Evolutionary conservation across 2,888 invertebrate species (phyloP).

Genomic region (Chrysolina haemoptera): DNA sequence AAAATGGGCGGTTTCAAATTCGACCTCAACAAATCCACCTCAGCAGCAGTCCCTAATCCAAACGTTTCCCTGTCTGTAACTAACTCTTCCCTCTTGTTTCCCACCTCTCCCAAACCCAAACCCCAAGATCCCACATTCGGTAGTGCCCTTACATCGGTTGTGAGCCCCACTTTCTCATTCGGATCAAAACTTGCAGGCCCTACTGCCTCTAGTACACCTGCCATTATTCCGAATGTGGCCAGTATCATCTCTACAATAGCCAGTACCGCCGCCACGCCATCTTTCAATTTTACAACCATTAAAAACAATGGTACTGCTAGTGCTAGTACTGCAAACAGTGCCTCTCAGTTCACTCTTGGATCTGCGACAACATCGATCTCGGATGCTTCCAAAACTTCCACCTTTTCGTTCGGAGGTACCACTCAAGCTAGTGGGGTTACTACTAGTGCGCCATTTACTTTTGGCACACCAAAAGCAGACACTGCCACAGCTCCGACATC

Average conservation of each 20-base stretch:
- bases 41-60: conserved; percentile 10
- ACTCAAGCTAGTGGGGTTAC: not conserved
- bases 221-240: conserved; percentile 1
- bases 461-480: conserved; percentile 32
- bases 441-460: conserved; percentile 26
- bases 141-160: not conserved
- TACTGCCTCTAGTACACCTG: conserved; percentile 23
- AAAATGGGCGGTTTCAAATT: conserved; percentile 63
- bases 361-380: not conserved
- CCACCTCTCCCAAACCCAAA: not conserved
- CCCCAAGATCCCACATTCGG: not conserved
- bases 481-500: conserved; percentile 32
- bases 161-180: conserved; percentile 35
- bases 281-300: conserved; percentile 41
- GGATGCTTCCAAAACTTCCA: not conserved
- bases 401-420: conserved; percentile 10
- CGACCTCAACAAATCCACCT: conserved; percentile 54
- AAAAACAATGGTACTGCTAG: conserved; percentile 15
- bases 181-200: conserved; percentile 28
- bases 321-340: conserved; percentile 5
- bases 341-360: not conserved
- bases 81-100: not conserved
- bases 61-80: not conserved
- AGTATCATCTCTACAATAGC: conserved; percentile 11
- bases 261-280: not conserved